phyloP scores from a whole-genome alignment of 92 coral and sea anemone species.

The Zoanthus sansibaricus region DNA sequence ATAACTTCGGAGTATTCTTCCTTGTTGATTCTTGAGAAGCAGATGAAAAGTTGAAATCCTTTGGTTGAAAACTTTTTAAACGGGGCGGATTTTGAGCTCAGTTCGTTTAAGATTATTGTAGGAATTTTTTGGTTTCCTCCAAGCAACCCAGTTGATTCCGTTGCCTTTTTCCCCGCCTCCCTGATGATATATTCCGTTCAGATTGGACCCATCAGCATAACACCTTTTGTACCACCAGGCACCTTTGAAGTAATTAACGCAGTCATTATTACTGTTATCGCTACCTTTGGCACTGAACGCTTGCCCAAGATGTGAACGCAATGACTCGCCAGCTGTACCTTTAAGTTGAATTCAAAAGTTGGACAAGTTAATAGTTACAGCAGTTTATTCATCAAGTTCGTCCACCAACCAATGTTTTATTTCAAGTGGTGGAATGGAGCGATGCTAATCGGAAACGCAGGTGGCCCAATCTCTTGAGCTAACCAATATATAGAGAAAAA shows the following conservation, averaged over 20 bases:
- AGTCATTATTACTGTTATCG: not conserved
- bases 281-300: not conserved
- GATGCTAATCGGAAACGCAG: too few species aligned
- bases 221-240: conserved; percentile 40
- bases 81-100: conserved; percentile 1
- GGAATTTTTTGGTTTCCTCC: not conserved
- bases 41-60: not conserved
- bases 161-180: not conserved
- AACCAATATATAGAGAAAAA: too few species aligned
- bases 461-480: too few species aligned
- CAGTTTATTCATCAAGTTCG: too few species aligned
- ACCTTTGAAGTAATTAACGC: not conserved
- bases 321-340: conserved; percentile 22
- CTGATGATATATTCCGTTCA: not conserved
- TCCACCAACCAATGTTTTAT: too few species aligned
- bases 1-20: not conserved
- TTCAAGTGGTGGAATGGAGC: too few species aligned
- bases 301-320: not conserved
- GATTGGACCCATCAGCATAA: not conserved
- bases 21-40: not conserved
- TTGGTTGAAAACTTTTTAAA: not conserved
- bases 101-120: conserved; percentile 5
- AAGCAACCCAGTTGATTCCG: conserved; percentile 20
- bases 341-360: not conserved
- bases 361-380: too few species aligned